These are phyloP conservation scores for Myotis lucifugus DNA, from an alignment of 2,113 vertebrate species.

Conservation along the genomic window DNA sequence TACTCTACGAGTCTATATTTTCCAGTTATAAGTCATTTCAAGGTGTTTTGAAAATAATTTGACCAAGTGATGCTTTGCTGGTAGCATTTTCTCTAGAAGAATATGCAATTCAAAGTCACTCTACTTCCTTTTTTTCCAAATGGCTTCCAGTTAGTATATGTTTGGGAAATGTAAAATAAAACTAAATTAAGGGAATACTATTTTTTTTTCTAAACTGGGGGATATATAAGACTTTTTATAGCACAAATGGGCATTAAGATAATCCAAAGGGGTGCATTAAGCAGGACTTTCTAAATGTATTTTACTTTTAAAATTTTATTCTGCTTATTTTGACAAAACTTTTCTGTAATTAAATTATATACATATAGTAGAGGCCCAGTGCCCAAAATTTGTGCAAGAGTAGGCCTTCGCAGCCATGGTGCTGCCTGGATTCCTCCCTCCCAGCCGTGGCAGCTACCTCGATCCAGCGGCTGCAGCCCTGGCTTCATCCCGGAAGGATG, in stretches of 20 bases:
- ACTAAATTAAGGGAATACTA: neutral
- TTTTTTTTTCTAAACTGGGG: neutral
- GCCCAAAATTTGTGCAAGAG: no score
- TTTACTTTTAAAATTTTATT: neutral
- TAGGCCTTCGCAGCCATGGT: no score
- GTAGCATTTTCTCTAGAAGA: neutral
- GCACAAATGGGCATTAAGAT: neutral
- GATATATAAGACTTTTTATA: neutral
- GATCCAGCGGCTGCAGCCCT: no score
- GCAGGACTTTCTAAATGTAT: neutral
- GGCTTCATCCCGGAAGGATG: no score
- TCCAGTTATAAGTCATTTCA: neutral
- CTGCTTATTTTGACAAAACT: neutral
- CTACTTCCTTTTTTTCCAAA: neutral
- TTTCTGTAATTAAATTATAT: neutral
- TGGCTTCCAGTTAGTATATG: neutral
- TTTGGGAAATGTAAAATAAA: constrained; percentile 1
- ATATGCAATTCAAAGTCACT: neutral
- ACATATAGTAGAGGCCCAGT: no score
- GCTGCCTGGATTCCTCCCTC: no score
- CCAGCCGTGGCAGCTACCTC: no score
- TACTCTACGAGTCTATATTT: neutral
- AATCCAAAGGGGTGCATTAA: neutral
- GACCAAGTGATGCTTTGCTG: neutral
- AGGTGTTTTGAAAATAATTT: neutral